Evolutionary conservation across 2,797 vertebrate genomes (phyloP), one percentile per base, ranked within the genome.

Genomic region (Anguilla marmorata): DNA sequence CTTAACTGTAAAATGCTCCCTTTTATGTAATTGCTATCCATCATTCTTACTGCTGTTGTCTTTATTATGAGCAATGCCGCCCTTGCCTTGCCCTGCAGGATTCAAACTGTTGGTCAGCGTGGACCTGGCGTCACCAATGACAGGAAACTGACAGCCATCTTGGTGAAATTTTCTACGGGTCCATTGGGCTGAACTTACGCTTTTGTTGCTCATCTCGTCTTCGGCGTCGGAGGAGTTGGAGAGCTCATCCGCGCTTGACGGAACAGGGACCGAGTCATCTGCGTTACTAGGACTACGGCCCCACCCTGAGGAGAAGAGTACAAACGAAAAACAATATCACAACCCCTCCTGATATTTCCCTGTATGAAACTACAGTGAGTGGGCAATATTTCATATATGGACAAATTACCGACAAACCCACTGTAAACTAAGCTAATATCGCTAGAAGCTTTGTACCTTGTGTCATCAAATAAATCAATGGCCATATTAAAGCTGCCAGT

Each of bases 191-290:
- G 24, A 16, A 30, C 87, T 69, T 96, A 98, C 98, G 58, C 96
- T 97, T 93, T 96, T 97, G 89, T 95, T 93, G 86, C 94, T 96
- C 90, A 89, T 93, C 85, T 98, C 97, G 87, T 98, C 97, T 37
- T 98, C 97, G 91, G 94, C 87, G n/a, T 95, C 96, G 54, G 98
- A 98, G 52, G 97, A 98, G 93, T 98, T 97, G 88, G 97, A 97
- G 84, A 97, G 96, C 79, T 98, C 98, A 86, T 98, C 97, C 21
- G 94, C 95, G 63, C 96, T 98, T 88, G 97, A 98, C 66, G 95
- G 97, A 88, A 98, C 97, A 19, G 97, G 97, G 94, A 97, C 97
- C 0, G 97, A 96, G 91, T 97, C 96, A 85, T 97, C 97, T 0
- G 95, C 96, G 92, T 98, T 97, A 91, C 96, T 93, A 33, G 97